Conservation (phyloP, 30 jellyfish, hydroid and myxozoan genomes). For the Nemopilema nomurai region DNA sequence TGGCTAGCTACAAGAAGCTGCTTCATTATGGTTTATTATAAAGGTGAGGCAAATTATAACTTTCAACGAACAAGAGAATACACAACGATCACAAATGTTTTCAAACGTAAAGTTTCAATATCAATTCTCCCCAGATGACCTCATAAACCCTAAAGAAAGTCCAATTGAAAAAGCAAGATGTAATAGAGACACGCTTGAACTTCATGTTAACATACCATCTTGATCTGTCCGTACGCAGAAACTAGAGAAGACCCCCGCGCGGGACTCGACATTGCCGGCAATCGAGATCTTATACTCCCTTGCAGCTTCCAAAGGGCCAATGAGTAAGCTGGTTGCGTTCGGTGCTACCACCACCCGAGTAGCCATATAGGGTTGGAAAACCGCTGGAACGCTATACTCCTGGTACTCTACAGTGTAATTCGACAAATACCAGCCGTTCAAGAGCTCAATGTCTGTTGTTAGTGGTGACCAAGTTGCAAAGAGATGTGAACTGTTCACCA, state of each 20-base stretch:
- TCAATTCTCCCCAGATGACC: too few relatives aligned
- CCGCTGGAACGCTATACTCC: slow-evolving; percentile 26
- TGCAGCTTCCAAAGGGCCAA: slow-evolving; percentile 30
- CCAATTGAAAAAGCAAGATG: background rate
- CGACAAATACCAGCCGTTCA: slow-evolving; percentile 67
- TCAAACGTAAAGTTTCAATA: too few relatives aligned
- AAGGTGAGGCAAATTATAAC: too few relatives aligned
- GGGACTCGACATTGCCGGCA: slow-evolving; percentile 52
- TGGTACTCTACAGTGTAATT: slow-evolving; percentile 27
- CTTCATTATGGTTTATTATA: too few relatives aligned
- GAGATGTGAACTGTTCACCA: slow-evolving; percentile 3
- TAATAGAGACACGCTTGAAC: background rate
- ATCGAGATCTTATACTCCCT: slow-evolving; percentile 43
- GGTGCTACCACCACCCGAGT: background rate
- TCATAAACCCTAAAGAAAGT: too few relatives aligned
- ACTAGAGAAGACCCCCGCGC: slow-evolving; percentile 41
- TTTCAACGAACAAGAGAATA: too few relatives aligned
- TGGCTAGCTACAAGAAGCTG: too few relatives aligned
- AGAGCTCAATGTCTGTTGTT: slow-evolving; percentile 57
- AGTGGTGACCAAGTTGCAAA: slow-evolving; percentile 42
- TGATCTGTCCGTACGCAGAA: slow-evolving; percentile 51
- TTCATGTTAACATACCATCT: slow-evolving; percentile 20
- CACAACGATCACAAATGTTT: too few relatives aligned
- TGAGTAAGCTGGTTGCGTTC: background rate
- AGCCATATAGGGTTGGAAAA: background rate